A percentile compares a stretch with the other conserved stretches of the same genome.
These are phyloP conservation scores for Siniperca undulata DNA, from an alignment of 2,797 vertebrate genomes.

Conservation along the genomic window DNA sequence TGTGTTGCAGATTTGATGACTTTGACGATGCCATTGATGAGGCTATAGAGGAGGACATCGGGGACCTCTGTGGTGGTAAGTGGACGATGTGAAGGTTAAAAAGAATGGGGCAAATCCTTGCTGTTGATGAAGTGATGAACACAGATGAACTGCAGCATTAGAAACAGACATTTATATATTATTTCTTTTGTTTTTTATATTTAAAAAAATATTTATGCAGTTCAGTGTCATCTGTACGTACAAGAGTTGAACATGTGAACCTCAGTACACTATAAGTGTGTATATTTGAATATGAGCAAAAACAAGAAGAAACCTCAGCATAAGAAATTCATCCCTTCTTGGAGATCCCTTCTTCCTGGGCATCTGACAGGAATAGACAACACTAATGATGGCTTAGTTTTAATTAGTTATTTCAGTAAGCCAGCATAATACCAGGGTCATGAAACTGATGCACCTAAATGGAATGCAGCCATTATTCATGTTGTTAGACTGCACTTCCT, in stretches of 20 bases:
- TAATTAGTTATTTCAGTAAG: neutral
- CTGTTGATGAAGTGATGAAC: neutral
- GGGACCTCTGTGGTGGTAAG: constrained; percentile 91
- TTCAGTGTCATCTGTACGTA: neutral
- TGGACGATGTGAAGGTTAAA: neutral
- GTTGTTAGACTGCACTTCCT: neutral
- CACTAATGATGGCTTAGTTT: neutral
- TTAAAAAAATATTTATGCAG: neutral
- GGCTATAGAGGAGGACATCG: constrained; percentile 96
- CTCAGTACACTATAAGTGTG: neutral
- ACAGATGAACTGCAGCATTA: too few relatives aligned
- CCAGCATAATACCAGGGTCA: neutral
- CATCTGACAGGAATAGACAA: neutral
- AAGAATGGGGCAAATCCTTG: neutral
- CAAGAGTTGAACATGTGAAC: neutral
- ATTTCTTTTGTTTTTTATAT: neutral
- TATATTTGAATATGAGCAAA: neutral
- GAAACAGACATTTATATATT: neutral
- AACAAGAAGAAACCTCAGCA: neutral
- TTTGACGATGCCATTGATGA: constrained; percentile 99
- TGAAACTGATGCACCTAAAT: neutral
- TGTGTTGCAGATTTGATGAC: constrained; percentile 92
- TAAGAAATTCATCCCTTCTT: neutral
- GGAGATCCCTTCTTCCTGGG: neutral
- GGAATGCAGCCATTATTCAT: neutral